A percentile compares a stretch with the other conserved stretches of the same genome.
Conservation (phyloP, 2,888 invertebrate species). For the Nomada goodeniana region DNA sequence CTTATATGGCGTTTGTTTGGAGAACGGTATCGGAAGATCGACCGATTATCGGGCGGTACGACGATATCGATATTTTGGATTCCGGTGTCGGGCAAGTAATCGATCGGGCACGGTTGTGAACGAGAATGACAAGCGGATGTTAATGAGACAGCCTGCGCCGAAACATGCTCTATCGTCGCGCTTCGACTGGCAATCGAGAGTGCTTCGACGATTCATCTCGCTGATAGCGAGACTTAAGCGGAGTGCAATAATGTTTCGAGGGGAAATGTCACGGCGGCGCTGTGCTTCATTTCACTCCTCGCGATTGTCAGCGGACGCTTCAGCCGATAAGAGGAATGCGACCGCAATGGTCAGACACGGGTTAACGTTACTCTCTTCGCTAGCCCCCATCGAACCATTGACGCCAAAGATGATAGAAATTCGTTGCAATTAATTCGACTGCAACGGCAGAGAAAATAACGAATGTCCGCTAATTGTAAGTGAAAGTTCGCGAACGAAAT, state of each 20-base stretch:
- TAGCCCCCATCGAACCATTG: no score
- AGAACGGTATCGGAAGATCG: no score
- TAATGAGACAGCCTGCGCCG: constrained; percentile 66
- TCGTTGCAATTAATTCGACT: no score
- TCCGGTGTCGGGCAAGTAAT: background rate
- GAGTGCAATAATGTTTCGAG: no score
- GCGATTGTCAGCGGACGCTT: background rate
- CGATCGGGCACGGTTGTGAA: background rate
- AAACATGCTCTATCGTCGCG: constrained; percentile 54
- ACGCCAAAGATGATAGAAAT: no score
- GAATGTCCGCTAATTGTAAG: background rate
- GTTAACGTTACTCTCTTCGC: no score
- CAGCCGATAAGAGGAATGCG: background rate
- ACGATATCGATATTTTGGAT: no score
- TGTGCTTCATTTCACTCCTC: background rate
- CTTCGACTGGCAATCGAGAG: constrained; percentile 52
- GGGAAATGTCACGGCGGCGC: no score
- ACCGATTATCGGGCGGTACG: no score
- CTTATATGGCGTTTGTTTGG: no score
- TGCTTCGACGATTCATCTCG: constrained; percentile 39
- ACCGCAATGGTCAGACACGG: background rate
- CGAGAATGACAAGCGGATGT: constrained; percentile 43
- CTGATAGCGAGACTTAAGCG: constrained; percentile 12
- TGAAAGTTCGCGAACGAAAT: background rate
- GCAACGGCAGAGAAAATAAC: no score